A percentile compares a stretch with the other conserved stretches of the same genome.
Conservation (phyloP, 2,797 vertebrate genomes). For the Octomys mimax region DNA sequence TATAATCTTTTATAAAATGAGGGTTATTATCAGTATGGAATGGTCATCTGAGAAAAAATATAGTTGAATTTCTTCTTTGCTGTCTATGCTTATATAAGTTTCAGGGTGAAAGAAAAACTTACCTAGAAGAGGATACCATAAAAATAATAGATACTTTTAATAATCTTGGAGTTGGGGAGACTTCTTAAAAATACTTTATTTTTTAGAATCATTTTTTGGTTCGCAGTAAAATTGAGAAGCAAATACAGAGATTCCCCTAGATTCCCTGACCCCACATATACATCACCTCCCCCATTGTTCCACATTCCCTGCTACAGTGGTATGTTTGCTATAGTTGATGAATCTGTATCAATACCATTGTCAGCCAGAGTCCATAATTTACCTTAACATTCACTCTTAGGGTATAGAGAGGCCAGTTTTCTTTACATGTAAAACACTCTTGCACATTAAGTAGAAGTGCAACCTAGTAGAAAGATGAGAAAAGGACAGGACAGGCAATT, state of each 20-base stretch:
- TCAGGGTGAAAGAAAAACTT: constrained; percentile 19
- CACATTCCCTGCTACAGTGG: neutral
- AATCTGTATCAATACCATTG: neutral
- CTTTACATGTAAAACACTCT: constrained; percentile 20
- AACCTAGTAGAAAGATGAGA: constrained; percentile 30
- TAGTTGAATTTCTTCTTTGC: constrained; percentile 32
- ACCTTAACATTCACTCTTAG: neutral
- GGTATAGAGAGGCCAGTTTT: neutral
- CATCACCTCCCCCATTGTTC: neutral
- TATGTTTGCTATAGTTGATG: neutral
- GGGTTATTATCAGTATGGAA: constrained; percentile 22
- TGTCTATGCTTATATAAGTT: neutral
- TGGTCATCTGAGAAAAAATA: constrained; percentile 1
- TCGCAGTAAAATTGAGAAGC: neutral
- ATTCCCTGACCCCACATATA: neutral
- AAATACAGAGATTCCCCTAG: neutral
- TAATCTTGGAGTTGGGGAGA: neutral
- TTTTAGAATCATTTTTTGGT: neutral
- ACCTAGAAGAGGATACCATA: constrained; percentile 25
- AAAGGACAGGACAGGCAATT: constrained; percentile 1
- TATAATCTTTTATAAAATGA: constrained; percentile 15
- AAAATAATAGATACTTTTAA: constrained; percentile 34
- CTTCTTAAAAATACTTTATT: constrained; percentile 11
- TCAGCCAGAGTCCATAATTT: neutral
- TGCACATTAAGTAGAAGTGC: constrained; percentile 19